Evolutionary conservation across 2,888 invertebrate species (phyloP), one percentile per base, ranked within the genome.

Genomic region (Xestobium rufovillosum): DNA sequence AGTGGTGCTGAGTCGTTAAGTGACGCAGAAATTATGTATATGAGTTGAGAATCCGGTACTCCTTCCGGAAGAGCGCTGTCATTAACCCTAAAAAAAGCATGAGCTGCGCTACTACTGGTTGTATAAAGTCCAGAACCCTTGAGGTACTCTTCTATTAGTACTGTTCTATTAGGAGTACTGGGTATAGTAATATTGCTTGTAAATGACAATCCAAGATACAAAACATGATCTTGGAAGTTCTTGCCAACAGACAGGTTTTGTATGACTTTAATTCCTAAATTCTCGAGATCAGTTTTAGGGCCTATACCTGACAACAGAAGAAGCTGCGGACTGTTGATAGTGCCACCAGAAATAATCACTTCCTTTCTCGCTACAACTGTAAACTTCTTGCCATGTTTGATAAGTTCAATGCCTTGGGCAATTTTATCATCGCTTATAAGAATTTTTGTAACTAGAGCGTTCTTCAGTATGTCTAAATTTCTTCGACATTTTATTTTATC

Each of bases 331-430:
- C 9, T 76, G 48, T 83, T 85, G 38, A 89, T 78, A 1, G 86
- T 76, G 0, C 88, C 88, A 2, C 80, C 84, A 6, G 81, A 76
- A 2, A 87, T 44, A 36, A 89, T 78, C 0, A 88, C 76, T 62
- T 83, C 83, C 49, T 72, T 76, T 27, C 70, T 65, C 0, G 79
- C 81, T 36, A 52, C 56, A 0, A 75, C 73, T 29, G 62, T 61
- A 16, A 63, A 61, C 27, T 58, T 61, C 36, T 63, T 48, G 1
- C 67, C 64, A 35, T 68, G 63, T 26, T 67, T 60, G 1, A 67
- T 60, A 38, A 76, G 73, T 47, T 71, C 60, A 0, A 81, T 72
- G 2, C 78, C 79, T 31, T 66, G 61, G 0, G 76, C 74, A 1
- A 53, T 59, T 45, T 67, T 70, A 0, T 66, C 69, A 9, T 60